These are phyloP conservation scores for Drosophila gunungcola DNA, from an alignment of 1,140 invertebrate genomes.

Conservation along the genomic window DNA sequence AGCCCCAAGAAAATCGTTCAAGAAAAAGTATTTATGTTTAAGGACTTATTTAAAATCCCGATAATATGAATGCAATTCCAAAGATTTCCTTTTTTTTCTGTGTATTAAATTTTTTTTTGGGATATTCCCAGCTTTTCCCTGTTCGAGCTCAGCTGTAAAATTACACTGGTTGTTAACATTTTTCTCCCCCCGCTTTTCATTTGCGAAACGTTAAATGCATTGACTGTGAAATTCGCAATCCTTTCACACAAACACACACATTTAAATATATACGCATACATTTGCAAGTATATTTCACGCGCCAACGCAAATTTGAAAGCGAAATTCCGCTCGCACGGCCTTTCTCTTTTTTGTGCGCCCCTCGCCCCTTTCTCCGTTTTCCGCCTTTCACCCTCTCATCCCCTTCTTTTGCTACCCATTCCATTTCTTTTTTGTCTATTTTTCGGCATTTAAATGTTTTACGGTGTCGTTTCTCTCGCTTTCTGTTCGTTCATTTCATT, in stretches of 20 bases:
- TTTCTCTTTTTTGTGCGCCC: conserved; percentile 24
- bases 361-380: not conserved
- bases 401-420: not conserved
- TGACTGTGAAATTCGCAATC: conserved; percentile 70
- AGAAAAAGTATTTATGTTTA: too few species aligned
- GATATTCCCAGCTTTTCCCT: conserved; percentile 6
- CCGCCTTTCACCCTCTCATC: not conserved
- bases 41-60: too few species aligned
- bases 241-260: conserved; percentile 51
- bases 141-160: conserved; percentile 49
- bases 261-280: conserved; percentile 11
- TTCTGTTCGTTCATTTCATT: conserved; percentile 40
- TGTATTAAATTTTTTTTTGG: not conserved
- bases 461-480: conserved; percentile 66
- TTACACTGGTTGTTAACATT: conserved; percentile 61
- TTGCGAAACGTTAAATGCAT: conserved; percentile 56
- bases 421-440: conserved; percentile 62
- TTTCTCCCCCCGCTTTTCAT: conserved; percentile 15
- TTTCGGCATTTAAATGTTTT: conserved; percentile 82
- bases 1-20: too few species aligned
- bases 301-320: conserved; percentile 76
- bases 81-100: not conserved
- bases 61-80: too few species aligned
- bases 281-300: conserved; percentile 67
- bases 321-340: conserved; percentile 61